A percentile compares a stretch with the other conserved stretches of the same genome.
These are phyloP conservation scores for Caenorhabditis parvicauda DNA, from an alignment of 2,888 invertebrate genomes.

Conservation along the genomic window DNA sequence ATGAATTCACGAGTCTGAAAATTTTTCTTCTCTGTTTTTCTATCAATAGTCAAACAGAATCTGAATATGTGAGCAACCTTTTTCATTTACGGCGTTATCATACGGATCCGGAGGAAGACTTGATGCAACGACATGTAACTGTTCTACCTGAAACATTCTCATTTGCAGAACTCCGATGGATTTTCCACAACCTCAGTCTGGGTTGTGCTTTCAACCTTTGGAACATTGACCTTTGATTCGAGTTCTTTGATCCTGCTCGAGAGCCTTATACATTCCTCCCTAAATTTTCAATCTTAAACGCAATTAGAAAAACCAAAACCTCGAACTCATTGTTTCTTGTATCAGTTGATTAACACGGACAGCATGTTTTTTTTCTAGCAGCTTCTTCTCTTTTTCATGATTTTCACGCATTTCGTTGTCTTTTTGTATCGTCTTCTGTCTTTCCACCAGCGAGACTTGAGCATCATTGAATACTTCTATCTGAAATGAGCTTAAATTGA, in stretches of 20 bases:
- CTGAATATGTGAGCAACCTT: too few relatives aligned
- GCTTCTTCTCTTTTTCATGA: slow-evolving; percentile 48
- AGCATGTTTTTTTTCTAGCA: slow-evolving; percentile 51
- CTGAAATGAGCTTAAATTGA: slow-evolving; percentile 11
- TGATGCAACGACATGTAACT: too few relatives aligned
- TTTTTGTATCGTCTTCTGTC: slow-evolving; percentile 33
- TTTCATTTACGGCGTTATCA: too few relatives aligned
- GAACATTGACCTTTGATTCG: too few relatives aligned
- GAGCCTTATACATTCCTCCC: slow-evolving; percentile 43
- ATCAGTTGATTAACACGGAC: slow-evolving; percentile 55
- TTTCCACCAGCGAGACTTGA: slow-evolving; percentile 27
- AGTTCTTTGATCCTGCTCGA: slow-evolving; percentile 30
- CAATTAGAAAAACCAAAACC: slow-evolving; percentile 15
- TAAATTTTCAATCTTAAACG: slow-evolving; percentile 12
- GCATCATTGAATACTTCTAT: slow-evolving; percentile 42
- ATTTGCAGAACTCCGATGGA: too few relatives aligned
- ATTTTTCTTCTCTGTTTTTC: too few relatives aligned
- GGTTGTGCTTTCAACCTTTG: too few relatives aligned
- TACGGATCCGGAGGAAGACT: too few relatives aligned
- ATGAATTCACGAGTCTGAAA: too few relatives aligned
- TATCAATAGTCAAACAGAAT: too few relatives aligned
- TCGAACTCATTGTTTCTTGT: slow-evolving; percentile 54
- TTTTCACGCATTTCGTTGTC: slow-evolving; percentile 18
- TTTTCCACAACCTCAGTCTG: slow-evolving; percentile 15
- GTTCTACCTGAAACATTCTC: too few relatives aligned